A percentile compares a stretch with the other conserved stretches of the same genome.
These are phyloP conservation scores for Entomobrya multifasciata DNA, from an alignment of 2,888 invertebrate genomes.

Conservation along the genomic window DNA sequence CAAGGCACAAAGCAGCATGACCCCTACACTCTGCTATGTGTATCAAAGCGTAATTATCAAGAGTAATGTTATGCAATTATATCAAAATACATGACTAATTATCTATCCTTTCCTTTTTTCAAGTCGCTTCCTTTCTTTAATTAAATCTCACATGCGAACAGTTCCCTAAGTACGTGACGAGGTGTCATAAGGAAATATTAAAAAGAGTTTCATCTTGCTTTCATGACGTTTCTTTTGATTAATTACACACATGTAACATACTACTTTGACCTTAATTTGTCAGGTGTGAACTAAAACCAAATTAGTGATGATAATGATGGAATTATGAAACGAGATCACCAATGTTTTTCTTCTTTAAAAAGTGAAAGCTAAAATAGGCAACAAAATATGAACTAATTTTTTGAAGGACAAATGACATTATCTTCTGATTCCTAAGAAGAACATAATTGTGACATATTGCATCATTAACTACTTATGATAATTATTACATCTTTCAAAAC, in stretches of 20 bases:
- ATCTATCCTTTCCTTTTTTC: conserved; percentile 21
- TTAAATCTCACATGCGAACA: neutral
- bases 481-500: no score
- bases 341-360: conserved; percentile 7
- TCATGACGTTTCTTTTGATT: neutral
- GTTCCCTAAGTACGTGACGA: neutral
- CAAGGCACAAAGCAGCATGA: no score
- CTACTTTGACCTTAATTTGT: conserved; percentile 26
- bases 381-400: neutral
- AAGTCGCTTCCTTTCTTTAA: conserved; percentile 8
- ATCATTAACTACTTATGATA: neutral
- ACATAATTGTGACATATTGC: neutral
- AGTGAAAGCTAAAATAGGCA: neutral
- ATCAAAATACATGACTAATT: neutral
- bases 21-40: no score
- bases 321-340: conserved; percentile 49
- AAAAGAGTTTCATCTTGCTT: neutral
- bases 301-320: conserved; percentile 29
- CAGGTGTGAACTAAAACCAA: conserved; percentile 13
- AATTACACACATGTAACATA: neutral
- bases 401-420: neutral
- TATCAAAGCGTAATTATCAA: neutral
- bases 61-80: conserved; percentile 34
- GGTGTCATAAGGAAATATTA: neutral
- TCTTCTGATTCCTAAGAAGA: neutral